Conservation (phyloP, 2,797 vertebrate genomes). For the Xenentodon cancila region DNA sequence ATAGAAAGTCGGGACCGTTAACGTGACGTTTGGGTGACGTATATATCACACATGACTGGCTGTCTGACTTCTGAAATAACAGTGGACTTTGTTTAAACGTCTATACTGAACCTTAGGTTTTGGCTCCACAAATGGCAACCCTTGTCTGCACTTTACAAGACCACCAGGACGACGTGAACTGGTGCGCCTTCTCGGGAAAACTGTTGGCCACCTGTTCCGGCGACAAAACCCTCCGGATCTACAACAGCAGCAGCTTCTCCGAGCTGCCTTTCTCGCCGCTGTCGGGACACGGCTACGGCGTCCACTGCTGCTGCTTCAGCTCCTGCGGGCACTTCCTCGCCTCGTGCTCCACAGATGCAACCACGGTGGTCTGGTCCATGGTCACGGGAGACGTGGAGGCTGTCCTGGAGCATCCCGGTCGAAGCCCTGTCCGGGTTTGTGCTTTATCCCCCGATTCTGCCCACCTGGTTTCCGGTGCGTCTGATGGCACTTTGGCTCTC, state of each 20-base stretch:
- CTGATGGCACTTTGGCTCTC: conserved; percentile 89
- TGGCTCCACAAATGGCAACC: conserved; percentile 83
- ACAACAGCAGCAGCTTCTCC: conserved; percentile 79
- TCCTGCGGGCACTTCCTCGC: conserved; percentile 87
- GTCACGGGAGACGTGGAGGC: conserved; percentile 81
- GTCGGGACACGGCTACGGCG: conserved; percentile 87
- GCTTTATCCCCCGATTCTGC: conserved; percentile 83
- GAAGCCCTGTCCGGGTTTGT: conserved; percentile 90
- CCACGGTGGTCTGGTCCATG: conserved; percentile 85
- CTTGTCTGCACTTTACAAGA: conserved; percentile 87
- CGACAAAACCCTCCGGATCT: conserved; percentile 92
- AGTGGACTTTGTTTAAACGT: neutral
- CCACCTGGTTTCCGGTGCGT: conserved; percentile 85
- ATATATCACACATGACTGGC: no score
- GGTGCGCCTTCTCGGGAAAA: conserved; percentile 86
- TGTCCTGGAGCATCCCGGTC: conserved; percentile 85
- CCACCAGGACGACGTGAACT: conserved; percentile 92
- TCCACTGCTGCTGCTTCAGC: conserved; percentile 96
- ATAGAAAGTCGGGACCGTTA: no score
- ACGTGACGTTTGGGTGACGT: no score
- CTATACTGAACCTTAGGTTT: conserved; percentile 3
- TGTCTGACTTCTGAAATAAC: no score
- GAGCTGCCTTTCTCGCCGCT: conserved; percentile 91
- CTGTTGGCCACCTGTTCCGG: conserved; percentile 92
- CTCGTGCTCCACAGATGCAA: conserved; percentile 94